Conservation (phyloP, 1,140 invertebrate genomes). For the Copidosoma floridanum region DNA sequence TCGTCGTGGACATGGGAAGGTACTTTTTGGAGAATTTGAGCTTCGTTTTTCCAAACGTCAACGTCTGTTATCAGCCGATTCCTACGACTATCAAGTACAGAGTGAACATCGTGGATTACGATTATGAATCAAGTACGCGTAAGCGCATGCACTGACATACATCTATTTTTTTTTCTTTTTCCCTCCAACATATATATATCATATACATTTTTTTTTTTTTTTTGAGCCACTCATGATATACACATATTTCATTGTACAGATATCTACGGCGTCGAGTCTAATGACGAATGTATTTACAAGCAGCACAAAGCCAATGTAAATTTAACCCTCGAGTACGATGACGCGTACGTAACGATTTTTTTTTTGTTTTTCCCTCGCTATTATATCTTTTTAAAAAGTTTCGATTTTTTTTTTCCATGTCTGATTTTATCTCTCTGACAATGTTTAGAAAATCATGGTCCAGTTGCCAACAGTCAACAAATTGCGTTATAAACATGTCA, state of each 20-base stretch:
- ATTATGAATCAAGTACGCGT: constrained; percentile 60
- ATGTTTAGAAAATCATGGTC: constrained; percentile 48
- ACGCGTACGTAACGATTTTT: constrained; percentile 50
- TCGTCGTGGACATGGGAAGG: constrained; percentile 57
- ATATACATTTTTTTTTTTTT: too few relatives aligned
- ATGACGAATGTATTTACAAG: constrained; percentile 43
- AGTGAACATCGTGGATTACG: constrained; percentile 69
- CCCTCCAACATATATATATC: too few relatives aligned
- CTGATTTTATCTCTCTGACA: too few relatives aligned
- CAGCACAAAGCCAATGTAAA: constrained; percentile 66
- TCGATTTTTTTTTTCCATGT: background rate
- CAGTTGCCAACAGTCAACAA: constrained; percentile 44
- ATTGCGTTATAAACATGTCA: constrained; percentile 55
- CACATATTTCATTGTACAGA: constrained; percentile 41
- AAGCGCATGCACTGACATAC: too few relatives aligned
- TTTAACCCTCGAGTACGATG: constrained; percentile 65
- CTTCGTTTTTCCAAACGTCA: constrained; percentile 55
- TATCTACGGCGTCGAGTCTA: constrained; percentile 49
- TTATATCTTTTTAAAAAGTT: constrained; percentile 20
- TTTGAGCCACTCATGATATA: too few relatives aligned
- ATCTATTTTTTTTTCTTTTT: too few relatives aligned
- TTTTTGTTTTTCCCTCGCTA: constrained; percentile 1
- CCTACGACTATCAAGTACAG: constrained; percentile 67
- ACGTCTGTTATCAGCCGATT: constrained; percentile 57
- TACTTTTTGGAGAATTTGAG: constrained; percentile 61